A percentile compares a stretch with the other conserved stretches of the same genome.
phyloP scores from a whole-genome alignment of 2,113 vertebrate genomes.

The Haplochromis vanheusdeni region DNA sequence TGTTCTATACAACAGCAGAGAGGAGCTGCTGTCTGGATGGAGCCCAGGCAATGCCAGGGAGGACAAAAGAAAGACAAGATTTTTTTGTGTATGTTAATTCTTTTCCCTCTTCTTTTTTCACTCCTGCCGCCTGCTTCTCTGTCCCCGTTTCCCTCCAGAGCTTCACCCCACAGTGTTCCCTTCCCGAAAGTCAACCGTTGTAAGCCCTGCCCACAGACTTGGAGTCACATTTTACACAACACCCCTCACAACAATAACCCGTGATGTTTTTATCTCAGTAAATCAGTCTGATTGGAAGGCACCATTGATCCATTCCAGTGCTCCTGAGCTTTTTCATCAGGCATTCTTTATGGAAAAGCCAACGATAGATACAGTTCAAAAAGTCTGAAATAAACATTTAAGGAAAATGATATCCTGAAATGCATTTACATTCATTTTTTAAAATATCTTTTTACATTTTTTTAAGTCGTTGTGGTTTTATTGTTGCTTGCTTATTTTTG shows the following conservation, averaged over 20 bases:
- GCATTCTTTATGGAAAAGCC: not conserved
- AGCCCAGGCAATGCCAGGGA: not conserved
- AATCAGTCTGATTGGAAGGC: not conserved
- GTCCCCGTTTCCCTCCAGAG: not conserved
- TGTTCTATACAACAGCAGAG: not conserved
- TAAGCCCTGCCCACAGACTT: not conserved
- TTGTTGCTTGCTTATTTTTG: not conserved
- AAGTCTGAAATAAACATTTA: not conserved
- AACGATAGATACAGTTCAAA: not conserved
- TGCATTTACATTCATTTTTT: too few species aligned
- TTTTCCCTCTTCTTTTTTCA: not conserved
- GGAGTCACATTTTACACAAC: not conserved
- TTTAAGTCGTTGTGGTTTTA: not conserved
- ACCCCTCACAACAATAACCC: not conserved
- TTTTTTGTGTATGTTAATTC: not conserved
- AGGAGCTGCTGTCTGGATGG: constrained; percentile 28
- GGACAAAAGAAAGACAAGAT: not conserved
- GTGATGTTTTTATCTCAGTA: not conserved
- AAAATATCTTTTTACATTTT: fast-evolving
- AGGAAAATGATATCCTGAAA: not conserved
- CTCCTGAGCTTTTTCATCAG: not conserved
- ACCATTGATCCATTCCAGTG: not conserved
- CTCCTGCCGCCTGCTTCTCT: not conserved
- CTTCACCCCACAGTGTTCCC: not conserved
- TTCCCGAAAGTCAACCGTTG: not conserved